Conservation (phyloP, 2,113 vertebrate species). For the Ophiodon elongatus region DNA sequence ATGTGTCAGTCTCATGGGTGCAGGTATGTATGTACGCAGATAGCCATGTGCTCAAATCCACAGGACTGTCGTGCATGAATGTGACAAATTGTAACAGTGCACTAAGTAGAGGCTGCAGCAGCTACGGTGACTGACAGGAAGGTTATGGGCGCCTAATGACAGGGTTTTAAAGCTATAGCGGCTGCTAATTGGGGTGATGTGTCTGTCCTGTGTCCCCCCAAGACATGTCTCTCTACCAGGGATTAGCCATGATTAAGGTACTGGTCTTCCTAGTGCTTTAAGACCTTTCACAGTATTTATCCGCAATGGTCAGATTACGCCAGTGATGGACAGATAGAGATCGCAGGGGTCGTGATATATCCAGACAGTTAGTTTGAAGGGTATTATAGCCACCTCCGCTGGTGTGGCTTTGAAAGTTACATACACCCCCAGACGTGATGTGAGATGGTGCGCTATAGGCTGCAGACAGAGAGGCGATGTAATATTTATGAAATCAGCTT, state of each 20-base stretch:
- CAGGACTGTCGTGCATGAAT: conserved; percentile 39
- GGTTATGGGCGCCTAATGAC: conserved; percentile 77
- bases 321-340: conserved; percentile 72
- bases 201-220: conserved; percentile 70
- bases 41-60: conserved; percentile 2
- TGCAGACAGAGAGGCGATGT: conserved; percentile 49
- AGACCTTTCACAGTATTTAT: conserved; percentile 68
- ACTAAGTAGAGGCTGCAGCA: conserved; percentile 43
- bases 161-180: conserved; percentile 72
- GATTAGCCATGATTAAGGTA: conserved; percentile 79
- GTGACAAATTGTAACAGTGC: conserved; percentile 45
- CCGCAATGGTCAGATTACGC: conserved; percentile 66
- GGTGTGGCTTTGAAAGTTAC: conserved; percentile 50
- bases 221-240: conserved; percentile 72
- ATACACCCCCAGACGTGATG: conserved; percentile 39
- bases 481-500: conserved; percentile 72
- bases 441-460: conserved; percentile 6
- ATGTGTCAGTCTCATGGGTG: background rate
- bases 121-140: conserved; percentile 67
- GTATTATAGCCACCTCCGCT: conserved; percentile 33
- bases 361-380: conserved; percentile 51
- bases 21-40: background rate
- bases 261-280: conserved; percentile 63
- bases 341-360: conserved; percentile 54
- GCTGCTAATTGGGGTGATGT: conserved; percentile 80